Evolutionary conservation across 2,888 invertebrate genomes (phyloP), one percentile per base, ranked within the genome.

Genomic region (Machimus atricapillus): DNA sequence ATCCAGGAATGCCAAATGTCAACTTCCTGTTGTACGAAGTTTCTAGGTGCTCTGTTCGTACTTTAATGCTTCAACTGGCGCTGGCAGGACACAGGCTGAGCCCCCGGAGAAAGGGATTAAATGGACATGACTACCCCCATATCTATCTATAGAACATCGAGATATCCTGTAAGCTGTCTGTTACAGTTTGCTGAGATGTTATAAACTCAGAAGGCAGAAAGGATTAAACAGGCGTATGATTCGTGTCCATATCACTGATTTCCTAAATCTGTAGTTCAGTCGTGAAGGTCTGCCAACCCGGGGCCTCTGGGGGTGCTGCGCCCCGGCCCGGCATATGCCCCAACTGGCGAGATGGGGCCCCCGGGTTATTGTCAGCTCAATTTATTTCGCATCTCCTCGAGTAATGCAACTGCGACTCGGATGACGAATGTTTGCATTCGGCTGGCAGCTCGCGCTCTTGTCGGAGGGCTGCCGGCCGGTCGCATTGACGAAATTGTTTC

Each of bases 191-290:
- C 74, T 77, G 88, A 88, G 86, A 88, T 87, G 87, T 87, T 87
- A 87, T 88, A 88, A 87, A 82, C 87, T 86, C 76, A 86, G 86
- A 88, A 86, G 19, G 86, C 82, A 87, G 82, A 85, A 88, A 88
- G 87, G 88, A 88, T 88, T 87, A 88, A 87, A 87, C 87, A 88
- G 86, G 85, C 88, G 88, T 87, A 87, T 87, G 87, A 88, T 87
- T 87, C 85, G 87, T 77, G 66, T 87, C 86, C 87, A 82, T 87
- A 76, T 88, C 87, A 86, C 86, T 86, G 86, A 87, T 86, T 86
- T 86, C 82, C 86, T 76, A 82, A 87, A 82, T 81, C 56, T 86
- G 77, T 77, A 77, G 76, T 56, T 27, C 66, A 52, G 74, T 52
- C 77, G 52, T 85, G 85, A 85, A 85, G 85, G 85, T 56, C 82